Evolutionary conservation across 2,888 invertebrate species (phyloP).

Genomic region (Uropetala carovei): DNA sequence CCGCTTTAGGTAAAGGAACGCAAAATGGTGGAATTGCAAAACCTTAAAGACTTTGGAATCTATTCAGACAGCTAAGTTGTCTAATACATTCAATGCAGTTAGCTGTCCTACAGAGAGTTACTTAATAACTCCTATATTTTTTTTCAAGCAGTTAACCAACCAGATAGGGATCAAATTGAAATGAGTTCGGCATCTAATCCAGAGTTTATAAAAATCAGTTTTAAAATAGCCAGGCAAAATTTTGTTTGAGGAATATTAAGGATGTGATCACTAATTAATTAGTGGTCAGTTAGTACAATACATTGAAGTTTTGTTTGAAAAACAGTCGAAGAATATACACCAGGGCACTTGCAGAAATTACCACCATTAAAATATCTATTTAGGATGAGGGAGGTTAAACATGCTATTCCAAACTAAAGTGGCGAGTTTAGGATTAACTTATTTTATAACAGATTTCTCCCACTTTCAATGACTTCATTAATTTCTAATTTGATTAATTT

Average conservation of each 20-base stretch:
- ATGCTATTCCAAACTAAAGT: not conserved
- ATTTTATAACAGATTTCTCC: too few relatives aligned
- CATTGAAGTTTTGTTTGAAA: not conserved
- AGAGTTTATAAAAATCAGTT: not conserved
- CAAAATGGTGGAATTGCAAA: not conserved
- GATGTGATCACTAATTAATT: not conserved
- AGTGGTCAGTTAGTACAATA: not conserved
- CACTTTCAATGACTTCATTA: too few relatives aligned
- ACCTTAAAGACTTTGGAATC: not conserved
- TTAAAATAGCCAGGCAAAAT: not conserved
- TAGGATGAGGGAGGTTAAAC: conserved; percentile 2
- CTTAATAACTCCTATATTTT: not conserved
- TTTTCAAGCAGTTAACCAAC: not conserved
- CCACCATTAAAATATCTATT: not conserved
- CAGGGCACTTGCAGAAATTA: not conserved
- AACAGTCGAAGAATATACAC: not conserved
- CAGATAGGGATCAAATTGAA: too few relatives aligned
- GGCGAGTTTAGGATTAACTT: not conserved
- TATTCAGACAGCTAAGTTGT: not conserved
- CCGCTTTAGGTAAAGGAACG: conserved; percentile 39
- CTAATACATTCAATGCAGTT: not conserved
- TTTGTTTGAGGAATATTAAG: not conserved
- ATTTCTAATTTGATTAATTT: not conserved
- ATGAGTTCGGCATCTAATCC: not conserved
- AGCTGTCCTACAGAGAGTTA: not conserved